Evolutionary conservation across 2,797 vertebrate genomes (phyloP).

Genomic region (Acridotheres tristis): DNA sequence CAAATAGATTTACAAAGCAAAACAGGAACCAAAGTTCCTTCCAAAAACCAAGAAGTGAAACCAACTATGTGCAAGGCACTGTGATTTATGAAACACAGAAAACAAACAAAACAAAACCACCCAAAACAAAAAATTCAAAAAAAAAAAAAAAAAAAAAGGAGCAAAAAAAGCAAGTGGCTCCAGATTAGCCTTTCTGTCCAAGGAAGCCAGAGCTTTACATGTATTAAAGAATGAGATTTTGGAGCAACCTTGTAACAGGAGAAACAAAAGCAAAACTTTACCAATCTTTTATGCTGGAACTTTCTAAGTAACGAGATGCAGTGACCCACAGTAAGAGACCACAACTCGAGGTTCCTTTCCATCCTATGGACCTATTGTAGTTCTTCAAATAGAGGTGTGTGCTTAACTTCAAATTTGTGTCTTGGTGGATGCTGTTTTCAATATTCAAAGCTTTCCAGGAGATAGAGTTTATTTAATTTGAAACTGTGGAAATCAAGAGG

Average conservation of each 20-base stretch:
- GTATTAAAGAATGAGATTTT: background rate
- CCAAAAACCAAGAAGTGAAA: slow-evolving; percentile 21
- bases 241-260: background rate
- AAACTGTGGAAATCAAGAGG: background rate
- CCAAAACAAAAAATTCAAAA: background rate
- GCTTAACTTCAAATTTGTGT: background rate
- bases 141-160: background rate
- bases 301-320: background rate
- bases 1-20: background rate
- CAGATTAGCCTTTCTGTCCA: background rate
- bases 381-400: background rate
- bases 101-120: too few species aligned
- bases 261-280: background rate
- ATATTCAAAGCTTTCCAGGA: background rate
- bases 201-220: background rate
- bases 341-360: background rate
- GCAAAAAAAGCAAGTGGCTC: background rate
- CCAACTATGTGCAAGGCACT: background rate
- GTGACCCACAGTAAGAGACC: background rate
- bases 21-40: background rate
- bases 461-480: background rate
- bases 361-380: background rate
- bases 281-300: background rate
- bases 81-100: background rate
- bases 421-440: background rate